Base-by-base conservation (phyloP, 2,888 invertebrate species). In the Spisula solida region DNA sequence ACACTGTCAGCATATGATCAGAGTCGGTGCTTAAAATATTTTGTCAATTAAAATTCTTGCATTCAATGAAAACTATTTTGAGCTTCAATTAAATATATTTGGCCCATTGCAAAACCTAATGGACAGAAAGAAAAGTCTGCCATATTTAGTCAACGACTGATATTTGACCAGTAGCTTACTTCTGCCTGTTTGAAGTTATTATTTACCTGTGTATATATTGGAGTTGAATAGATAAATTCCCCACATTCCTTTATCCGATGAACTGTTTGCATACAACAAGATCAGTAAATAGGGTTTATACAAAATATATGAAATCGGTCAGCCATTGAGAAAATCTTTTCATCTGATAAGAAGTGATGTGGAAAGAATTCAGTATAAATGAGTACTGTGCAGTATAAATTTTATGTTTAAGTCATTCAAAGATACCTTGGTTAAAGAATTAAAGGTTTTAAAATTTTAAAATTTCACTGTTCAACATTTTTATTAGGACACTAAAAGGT, bases 251-350 rank as follows among this genome's bases (percentile, higher is more conserved):
- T 75, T 75, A 75, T 75, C 29, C 10, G 31, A 75, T 75, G 31
- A 75, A 75, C 31, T 75, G 75, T 31, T 75, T 75, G 25, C 5
- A 31, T 8, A 31, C 31, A 31, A 31, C 29, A 31, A 29, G 18
- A 75, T 75, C 18, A 20, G 75, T 75, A 75, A 75, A 75, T 75
- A 31, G 75, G 25, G 41, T 75, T 31, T 34, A 75, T 75, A 31
- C 34, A 81, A 81, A 82, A 29, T 60, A 31, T 81, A 56, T 56
- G 25, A 60, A 82, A 34, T 82, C 82, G 82, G 82, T 82, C 82
- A 82, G 82, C 34, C 66, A 47, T 66, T 66, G 34, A 66, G n/a
- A 34, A 82, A 66, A 82, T 66, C 20, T 60, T 31, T 82, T 82
- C 82, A 82, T 51, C 56, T 10, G 34, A 31, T 81, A 55, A 18